Conservation (phyloP, 2,888 invertebrate genomes). For the Notodonta ziczac region DNA sequence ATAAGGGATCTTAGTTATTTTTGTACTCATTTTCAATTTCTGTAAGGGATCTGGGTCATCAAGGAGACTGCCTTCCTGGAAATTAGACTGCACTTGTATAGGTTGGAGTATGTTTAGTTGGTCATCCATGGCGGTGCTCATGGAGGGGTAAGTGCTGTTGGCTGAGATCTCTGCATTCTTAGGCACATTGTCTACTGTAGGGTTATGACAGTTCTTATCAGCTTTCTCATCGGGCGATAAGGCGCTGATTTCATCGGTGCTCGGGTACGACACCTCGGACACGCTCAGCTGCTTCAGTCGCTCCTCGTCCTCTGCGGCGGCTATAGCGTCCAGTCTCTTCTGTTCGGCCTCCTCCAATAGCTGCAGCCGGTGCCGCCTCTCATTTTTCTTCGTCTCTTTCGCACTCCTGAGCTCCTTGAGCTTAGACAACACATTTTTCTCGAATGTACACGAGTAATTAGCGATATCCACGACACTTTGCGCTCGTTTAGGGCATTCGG, state of each 20-base stretch:
- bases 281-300: conserved; percentile 83
- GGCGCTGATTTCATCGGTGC: conserved; percentile 84
- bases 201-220: conserved; percentile 67
- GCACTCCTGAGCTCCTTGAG: conserved; percentile 89
- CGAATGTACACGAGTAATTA: conserved; percentile 88
- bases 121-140: conserved; percentile 53
- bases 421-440: conserved; percentile 88
- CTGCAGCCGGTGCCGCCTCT: conserved; percentile 85
- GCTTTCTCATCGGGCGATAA: conserved; percentile 79
- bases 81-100: conserved; percentile 68
- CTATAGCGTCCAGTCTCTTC: conserved; percentile 80
- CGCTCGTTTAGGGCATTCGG: conserved; percentile 65
- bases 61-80: conserved; percentile 64
- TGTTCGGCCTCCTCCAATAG: conserved; percentile 84
- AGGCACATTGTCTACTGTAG: conserved; percentile 51
- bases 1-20: conserved; percentile 61
- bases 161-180: conserved; percentile 42
- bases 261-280: conserved; percentile 85
- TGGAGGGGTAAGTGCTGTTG: conserved; percentile 49
- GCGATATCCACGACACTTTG: conserved; percentile 65
- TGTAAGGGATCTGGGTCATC: conserved; percentile 79
- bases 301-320: conserved; percentile 78
- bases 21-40: conserved; percentile 64
- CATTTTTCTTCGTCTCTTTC: conserved; percentile 86
- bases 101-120: conserved; percentile 74